A percentile compares a stretch with the other conserved stretches of the same genome.
Evolutionary conservation across 1,140 invertebrate genomes (phyloP).

Genomic region (Trichomalopsis sarcophagae): DNA sequence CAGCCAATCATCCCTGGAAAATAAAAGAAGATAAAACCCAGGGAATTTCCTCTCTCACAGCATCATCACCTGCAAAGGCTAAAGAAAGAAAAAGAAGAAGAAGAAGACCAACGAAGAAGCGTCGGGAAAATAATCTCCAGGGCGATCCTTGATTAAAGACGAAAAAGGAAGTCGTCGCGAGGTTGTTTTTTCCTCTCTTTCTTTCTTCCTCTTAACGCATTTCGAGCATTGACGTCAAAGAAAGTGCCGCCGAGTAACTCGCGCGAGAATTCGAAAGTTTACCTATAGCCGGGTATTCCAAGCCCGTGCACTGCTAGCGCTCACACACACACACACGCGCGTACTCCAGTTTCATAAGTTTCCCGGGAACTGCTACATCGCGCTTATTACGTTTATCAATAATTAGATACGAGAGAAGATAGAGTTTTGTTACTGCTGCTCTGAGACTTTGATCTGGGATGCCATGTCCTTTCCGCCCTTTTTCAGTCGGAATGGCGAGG

Average conservation of each 20-base stretch:
- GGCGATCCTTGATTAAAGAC: conserved; percentile 18
- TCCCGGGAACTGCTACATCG: neutral
- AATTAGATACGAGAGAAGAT: neutral
- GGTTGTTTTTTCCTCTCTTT: neutral
- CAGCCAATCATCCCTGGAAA: neutral
- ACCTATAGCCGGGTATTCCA: neutral
- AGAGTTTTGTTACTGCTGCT: neutral
- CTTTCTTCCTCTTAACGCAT: neutral
- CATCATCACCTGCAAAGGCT: neutral
- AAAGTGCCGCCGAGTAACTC: conserved; percentile 8
- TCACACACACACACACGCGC: neutral
- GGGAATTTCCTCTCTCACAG: neutral
- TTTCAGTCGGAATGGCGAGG: neutral
- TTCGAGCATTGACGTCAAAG: conserved; percentile 30
- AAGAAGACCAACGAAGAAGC: neutral
- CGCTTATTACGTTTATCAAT: neutral
- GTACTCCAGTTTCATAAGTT: conserved; percentile 24
- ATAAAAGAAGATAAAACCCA: neutral
- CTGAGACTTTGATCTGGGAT: neutral
- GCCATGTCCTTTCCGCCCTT: neutral
- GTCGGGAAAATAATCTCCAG: neutral
- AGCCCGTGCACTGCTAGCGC: neutral
- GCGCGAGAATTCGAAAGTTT: conserved; percentile 39
- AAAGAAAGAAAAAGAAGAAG: neutral
- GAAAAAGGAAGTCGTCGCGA: neutral